Conservation (phyloP, 2,888 invertebrate genomes). For the Sclerodermus sp. region DNA sequence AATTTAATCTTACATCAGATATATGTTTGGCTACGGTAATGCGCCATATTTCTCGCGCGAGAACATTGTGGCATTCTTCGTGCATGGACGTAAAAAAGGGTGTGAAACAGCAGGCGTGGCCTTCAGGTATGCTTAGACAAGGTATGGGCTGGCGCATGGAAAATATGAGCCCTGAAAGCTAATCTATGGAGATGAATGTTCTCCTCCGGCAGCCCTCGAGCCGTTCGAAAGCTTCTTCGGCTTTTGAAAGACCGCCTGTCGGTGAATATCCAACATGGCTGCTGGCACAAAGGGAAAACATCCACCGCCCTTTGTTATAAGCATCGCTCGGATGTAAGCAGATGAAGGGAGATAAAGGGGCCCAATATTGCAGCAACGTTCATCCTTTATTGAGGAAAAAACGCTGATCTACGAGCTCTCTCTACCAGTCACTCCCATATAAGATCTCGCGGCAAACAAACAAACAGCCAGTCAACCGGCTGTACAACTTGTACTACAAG, state of each 20-base stretch:
- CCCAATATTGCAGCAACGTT: neutral
- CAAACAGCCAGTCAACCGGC: too few species aligned
- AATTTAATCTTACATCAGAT: neutral
- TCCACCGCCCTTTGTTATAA: constrained; percentile 18
- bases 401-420: too few species aligned
- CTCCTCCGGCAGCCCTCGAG: constrained; percentile 22
- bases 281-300: constrained; percentile 21
- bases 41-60: too few species aligned
- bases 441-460: too few species aligned
- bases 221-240: constrained; percentile 18
- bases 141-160: constrained; percentile 19
- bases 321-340: neutral
- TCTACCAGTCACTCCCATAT: too few species aligned
- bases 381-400: neutral
- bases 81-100: neutral
- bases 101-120: constrained; percentile 34
- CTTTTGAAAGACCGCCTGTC: constrained; percentile 28
- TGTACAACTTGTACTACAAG: neutral
- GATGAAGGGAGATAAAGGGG: neutral
- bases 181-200: constrained; percentile 40
- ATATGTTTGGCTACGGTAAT: too few species aligned
- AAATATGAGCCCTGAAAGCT: constrained; percentile 25
- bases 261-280: constrained; percentile 22
- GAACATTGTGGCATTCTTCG: too few species aligned
- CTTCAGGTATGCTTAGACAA: constrained; percentile 31